Conservation (phyloP, 1,140 invertebrate genomes). For the Maconellicoccus hirsutus region DNA sequence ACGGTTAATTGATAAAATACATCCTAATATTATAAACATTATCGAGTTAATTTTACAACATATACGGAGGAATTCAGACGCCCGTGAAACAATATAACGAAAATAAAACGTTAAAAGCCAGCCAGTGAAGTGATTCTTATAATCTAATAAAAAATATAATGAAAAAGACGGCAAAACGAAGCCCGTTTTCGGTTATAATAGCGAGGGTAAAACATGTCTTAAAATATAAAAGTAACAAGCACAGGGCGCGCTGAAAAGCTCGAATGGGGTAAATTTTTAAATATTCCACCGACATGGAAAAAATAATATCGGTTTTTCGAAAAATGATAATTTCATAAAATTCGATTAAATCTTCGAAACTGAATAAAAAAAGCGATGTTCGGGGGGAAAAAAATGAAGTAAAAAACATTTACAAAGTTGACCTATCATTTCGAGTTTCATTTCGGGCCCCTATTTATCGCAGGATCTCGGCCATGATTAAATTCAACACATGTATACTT, state of each 20-base stretch:
- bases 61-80: neutral
- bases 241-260: neutral
- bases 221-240: neutral
- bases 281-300: neutral
- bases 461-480: no score
- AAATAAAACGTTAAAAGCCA: constrained; percentile 11
- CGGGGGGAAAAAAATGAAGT: no score
- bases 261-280: neutral
- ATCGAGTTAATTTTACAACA: no score
- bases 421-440: no score
- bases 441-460: no score
- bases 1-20: no score
- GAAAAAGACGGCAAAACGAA: neutral
- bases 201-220: neutral
- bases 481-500: neutral
- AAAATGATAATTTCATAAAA: no score
- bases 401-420: no score
- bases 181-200: neutral
- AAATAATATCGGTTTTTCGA: no score
- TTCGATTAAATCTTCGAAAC: no score
- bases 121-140: constrained; percentile 5
- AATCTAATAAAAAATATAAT: constrained; percentile 14
- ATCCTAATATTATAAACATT: no score
- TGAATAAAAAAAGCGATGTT: no score
- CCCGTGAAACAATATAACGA: neutral